Evolutionary conservation across 2,888 invertebrate genomes (phyloP).

Genomic region (Cepaea hortensis): DNA sequence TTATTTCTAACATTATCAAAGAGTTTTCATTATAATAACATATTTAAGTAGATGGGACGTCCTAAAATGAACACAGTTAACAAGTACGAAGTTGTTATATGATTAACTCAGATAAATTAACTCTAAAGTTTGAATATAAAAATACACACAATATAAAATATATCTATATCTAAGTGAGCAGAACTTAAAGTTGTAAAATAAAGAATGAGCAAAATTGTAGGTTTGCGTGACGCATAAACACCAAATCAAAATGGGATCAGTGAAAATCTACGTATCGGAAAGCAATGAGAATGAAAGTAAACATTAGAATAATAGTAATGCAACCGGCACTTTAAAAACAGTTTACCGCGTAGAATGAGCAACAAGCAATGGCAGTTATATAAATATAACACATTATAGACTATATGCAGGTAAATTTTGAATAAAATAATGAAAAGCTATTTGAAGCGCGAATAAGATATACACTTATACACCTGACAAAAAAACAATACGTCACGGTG

Average conservation of each 20-base stretch:
- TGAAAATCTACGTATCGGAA: no score
- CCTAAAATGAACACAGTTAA: no score
- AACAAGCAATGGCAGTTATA: not conserved
- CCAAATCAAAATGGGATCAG: no score
- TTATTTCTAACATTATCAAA: no score
- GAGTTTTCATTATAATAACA: no score
- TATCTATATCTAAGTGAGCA: not conserved
- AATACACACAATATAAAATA: not conserved
- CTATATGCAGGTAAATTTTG: not conserved
- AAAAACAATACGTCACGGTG: not conserved
- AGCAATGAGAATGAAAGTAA: not conserved
- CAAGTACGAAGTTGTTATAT: no score
- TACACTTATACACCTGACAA: not conserved
- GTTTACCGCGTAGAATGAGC: not conserved
- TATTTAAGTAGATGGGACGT: no score
- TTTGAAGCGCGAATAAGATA: not conserved
- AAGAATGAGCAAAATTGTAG: not conserved
- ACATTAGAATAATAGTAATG: not conserved
- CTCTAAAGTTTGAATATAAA: no score
- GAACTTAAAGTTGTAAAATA: not conserved
- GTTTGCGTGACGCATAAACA: no score
- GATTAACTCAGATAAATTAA: no score
- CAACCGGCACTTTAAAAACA: no score
- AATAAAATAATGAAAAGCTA: not conserved
- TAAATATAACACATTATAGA: not conserved